These are phyloP conservation scores for Ophioninae sp. DNA, from an alignment of 2,888 invertebrate genomes.

Conservation along the genomic window DNA sequence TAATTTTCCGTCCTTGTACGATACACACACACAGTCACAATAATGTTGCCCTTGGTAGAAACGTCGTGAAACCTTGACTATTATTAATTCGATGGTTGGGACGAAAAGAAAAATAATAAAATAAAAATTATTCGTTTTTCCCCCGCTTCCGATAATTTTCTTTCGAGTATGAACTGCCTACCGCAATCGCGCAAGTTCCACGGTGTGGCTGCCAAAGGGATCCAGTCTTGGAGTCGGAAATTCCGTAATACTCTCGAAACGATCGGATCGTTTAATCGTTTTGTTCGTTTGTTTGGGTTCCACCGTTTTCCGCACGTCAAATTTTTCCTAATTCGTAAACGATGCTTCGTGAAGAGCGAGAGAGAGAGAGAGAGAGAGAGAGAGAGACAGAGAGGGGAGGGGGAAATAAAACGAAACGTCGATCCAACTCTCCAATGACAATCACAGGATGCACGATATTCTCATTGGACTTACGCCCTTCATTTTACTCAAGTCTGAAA, in stretches of 20 bases:
- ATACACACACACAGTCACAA: slow-evolving; percentile 8
- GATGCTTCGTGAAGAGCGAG: not conserved
- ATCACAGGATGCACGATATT: not conserved
- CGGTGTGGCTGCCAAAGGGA: slow-evolving; percentile 61
- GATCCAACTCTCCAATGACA: not conserved
- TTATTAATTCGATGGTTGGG: not conserved
- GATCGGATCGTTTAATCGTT: not conserved
- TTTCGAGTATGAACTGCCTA: slow-evolving; percentile 43
- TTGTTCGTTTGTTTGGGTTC: slow-evolving; percentile 2
- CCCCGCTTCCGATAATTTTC: not conserved
- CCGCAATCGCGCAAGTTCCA: slow-evolving; percentile 63
- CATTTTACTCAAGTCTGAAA: not conserved
- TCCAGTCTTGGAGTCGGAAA: slow-evolving; percentile 60
- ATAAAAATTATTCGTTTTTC: not conserved
- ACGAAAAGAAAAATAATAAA: not conserved
- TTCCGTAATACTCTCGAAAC: slow-evolving; percentile 32
- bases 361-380: too few relatives aligned
- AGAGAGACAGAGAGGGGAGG: not conserved
- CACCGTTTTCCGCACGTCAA: not conserved
- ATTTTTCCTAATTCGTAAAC: not conserved
- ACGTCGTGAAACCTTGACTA: not conserved
- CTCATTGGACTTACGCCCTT: not conserved
- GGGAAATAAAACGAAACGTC: not conserved
- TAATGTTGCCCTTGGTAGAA: slow-evolving; percentile 12
- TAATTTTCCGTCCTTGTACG: slow-evolving; percentile 13